Conservation (phyloP, 2,113 vertebrate genomes). For the Tragelaphus strepsiceros region DNA sequence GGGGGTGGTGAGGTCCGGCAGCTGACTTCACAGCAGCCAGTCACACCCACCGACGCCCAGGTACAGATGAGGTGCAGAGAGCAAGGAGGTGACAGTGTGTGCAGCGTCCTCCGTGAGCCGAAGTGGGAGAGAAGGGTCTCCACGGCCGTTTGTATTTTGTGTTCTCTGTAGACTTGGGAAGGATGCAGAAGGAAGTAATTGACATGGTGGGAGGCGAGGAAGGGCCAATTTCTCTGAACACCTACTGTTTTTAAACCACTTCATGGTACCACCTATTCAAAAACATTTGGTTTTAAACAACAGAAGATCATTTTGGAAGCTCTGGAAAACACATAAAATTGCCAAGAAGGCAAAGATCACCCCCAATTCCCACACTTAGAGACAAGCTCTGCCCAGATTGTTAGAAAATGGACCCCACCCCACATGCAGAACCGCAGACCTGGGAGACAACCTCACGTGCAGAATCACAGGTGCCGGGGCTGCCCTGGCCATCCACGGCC, state of each 20-base stretch:
- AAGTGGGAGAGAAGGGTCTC: accelerated
- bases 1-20: not conserved
- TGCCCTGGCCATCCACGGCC: not conserved
- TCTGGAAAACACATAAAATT: not conserved
- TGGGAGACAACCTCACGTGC: accelerated
- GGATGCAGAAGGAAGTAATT: accelerated
- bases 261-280: no score
- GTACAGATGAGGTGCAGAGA: not conserved
- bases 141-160: accelerated
- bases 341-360: not conserved
- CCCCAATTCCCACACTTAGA: not conserved
- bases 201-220: no score
- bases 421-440: not conserved
- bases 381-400: not conserved
- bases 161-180: no score
- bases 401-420: not conserved
- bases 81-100: accelerated
- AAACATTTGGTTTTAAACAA: not conserved
- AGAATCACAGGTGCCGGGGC: no score
- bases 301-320: not conserved
- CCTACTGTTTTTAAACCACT: not conserved
- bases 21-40: not conserved
- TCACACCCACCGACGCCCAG: not conserved
- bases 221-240: accelerated
- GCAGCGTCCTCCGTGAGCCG: accelerated